Conservation (phyloP, 2,797 vertebrate genomes). For the Hydrophis major region DNA sequence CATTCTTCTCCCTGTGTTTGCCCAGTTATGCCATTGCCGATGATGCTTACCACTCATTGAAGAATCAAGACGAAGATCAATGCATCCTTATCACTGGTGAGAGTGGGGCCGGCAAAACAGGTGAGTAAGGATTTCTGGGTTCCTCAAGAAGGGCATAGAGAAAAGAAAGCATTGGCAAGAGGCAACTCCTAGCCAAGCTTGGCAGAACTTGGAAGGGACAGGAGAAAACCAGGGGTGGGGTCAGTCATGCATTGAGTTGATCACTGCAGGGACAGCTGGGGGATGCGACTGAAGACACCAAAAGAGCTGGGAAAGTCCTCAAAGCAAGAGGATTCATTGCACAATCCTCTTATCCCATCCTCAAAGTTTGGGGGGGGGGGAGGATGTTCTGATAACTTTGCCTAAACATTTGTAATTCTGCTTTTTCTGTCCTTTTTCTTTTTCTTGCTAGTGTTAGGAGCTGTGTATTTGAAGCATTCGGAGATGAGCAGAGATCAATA, state of each 20-base stretch:
- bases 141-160: neutral
- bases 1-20: neutral
- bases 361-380: neutral
- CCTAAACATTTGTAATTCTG: neutral
- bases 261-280: neutral
- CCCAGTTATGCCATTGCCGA: constrained; percentile 76
- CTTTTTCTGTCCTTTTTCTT: neutral
- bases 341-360: neutral
- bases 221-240: neutral
- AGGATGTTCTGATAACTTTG: neutral
- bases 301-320: neutral
- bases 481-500: neutral
- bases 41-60: constrained; percentile 73
- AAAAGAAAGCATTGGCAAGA: neutral
- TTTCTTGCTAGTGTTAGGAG: neutral
- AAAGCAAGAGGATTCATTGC: neutral
- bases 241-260: neutral
- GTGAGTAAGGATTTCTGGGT: constrained; percentile 48
- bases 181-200: neutral
- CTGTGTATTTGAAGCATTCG: neutral
- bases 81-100: constrained; percentile 79
- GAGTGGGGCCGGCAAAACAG: constrained; percentile 77
- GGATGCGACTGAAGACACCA: neutral
- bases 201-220: neutral
- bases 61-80: constrained; percentile 72